Conservation (phyloP, 35 echinoderm and acorn worm genomes). For the Apostichopus parvimensis region DNA sequence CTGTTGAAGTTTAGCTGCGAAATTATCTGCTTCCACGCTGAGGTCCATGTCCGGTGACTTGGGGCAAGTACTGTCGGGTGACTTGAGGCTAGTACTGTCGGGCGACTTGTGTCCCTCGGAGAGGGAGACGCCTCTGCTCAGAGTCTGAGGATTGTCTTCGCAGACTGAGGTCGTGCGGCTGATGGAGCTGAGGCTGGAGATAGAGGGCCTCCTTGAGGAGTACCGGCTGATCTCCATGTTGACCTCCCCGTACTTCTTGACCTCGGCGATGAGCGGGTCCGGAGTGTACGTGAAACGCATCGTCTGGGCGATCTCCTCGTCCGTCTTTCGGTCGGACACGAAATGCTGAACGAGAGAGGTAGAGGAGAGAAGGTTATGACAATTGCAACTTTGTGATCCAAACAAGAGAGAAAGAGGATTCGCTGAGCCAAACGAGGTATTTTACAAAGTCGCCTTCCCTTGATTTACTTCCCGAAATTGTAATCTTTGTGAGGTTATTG, state of each 20-base stretch:
- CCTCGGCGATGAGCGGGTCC: slow-evolving; percentile 32
- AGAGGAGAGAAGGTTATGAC: too few relatives aligned
- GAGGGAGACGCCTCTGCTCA: slow-evolving; percentile 33
- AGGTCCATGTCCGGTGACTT: slow-evolving; percentile 46
- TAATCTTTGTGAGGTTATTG: too few relatives aligned
- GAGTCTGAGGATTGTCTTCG: slow-evolving; percentile 6
- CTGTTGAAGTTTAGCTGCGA: slow-evolving; percentile 48
- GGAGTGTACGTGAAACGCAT: slow-evolving; percentile 51
- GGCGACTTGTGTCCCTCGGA: slow-evolving; percentile 36
- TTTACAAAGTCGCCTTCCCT: too few relatives aligned
- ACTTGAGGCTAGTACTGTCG: slow-evolving; percentile 38
- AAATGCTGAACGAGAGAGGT: slow-evolving; percentile 23
- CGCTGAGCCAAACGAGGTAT: too few relatives aligned
- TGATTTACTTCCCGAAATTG: too few relatives aligned
- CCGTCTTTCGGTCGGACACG: slow-evolving; percentile 22
- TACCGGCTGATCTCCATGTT: slow-evolving; percentile 6
- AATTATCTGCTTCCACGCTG: slow-evolving; percentile 27
- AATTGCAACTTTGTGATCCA: too few relatives aligned
- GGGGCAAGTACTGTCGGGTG: slow-evolving; percentile 30
- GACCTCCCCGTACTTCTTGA: slow-evolving; percentile 25
- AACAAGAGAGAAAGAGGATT: too few relatives aligned
- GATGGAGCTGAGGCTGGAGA: slow-evolving; percentile 30
- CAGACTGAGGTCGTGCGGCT: slow-evolving; percentile 38
- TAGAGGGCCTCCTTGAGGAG: slow-evolving; percentile 14
- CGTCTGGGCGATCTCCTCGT: slow-evolving; percentile 51